Evolutionary conservation across 1,140 invertebrate genomes (phyloP).

Genomic region (Drosophila sulfurigaster): DNA sequence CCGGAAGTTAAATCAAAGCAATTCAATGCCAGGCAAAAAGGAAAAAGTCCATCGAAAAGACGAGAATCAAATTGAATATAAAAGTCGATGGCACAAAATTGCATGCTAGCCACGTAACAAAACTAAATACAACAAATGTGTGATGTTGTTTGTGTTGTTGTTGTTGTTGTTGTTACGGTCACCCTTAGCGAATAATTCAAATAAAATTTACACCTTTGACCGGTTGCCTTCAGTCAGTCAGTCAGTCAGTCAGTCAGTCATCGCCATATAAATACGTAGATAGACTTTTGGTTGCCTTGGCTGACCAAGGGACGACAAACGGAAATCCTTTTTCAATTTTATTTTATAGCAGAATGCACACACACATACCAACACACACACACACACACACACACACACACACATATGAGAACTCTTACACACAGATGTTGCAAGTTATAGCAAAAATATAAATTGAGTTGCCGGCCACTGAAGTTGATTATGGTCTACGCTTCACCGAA

Average conservation of each 20-base stretch:
- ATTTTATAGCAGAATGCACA: constrained; percentile 59
- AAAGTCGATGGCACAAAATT: constrained; percentile 53
- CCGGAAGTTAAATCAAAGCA: constrained; percentile 79
- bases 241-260: constrained; percentile 3
- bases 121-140: constrained; percentile 44
- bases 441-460: constrained; percentile 78
- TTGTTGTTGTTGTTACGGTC: constrained; percentile 41
- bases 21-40: constrained; percentile 53
- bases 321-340: constrained; percentile 82
- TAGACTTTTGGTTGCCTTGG: constrained; percentile 56
- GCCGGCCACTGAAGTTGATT: constrained; percentile 80
- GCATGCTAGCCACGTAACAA: constrained; percentile 54
- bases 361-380: constrained; percentile 15
- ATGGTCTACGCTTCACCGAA: constrained; percentile 79
- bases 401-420: not conserved
- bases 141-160: constrained; percentile 9
- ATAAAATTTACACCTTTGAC: constrained; percentile 79
- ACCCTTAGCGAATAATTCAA: constrained; percentile 78
- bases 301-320: constrained; percentile 70
- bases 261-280: constrained; percentile 44
- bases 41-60: constrained; percentile 13
- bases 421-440: constrained; percentile 70
- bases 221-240: constrained; percentile 5
- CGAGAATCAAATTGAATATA: constrained; percentile 51
- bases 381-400: constrained; percentile 34